These are phyloP conservation scores for Leptinotarsa rubiginosa DNA, from an alignment of 2,888 invertebrate species.

Conservation along the genomic window DNA sequence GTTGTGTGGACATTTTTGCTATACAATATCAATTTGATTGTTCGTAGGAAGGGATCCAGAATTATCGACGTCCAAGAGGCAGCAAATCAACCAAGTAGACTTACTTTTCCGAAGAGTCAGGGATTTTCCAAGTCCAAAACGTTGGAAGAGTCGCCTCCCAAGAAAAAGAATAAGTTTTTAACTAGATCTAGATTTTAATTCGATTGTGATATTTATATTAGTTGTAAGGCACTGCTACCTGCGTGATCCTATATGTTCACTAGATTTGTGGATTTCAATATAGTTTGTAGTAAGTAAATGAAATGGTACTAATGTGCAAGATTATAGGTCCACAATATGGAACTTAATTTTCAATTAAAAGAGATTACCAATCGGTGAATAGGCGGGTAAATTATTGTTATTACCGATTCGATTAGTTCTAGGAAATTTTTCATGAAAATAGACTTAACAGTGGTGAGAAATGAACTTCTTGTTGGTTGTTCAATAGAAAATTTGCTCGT, in stretches of 20 bases:
- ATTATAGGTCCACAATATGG: no score
- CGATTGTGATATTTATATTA: neutral
- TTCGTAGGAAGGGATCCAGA: conserved; percentile 53
- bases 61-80: conserved; percentile 75
- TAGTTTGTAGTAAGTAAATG: neutral
- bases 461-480: no score
- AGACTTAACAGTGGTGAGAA: no score
- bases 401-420: no score
- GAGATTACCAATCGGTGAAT: no score
- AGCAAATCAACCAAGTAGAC: conserved; percentile 24
- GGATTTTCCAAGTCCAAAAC: conserved; percentile 21
- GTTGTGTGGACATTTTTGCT: no score
- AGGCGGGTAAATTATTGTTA: no score
- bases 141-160: conserved; percentile 18
- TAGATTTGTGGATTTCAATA: neutral
- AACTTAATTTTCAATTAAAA: no score
- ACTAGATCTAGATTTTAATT: conserved; percentile 32
- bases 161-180: conserved; percentile 16
- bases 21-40: no score
- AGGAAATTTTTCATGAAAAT: no score
- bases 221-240: neutral
- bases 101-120: conserved; percentile 25
- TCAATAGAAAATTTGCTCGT: no score
- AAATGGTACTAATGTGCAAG: no score
- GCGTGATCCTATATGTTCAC: conserved; percentile 7